Evolutionary conservation across 35 echinoderm and acorn worm genomes (phyloP).

Genomic region (Ophioderma brevispina): DNA sequence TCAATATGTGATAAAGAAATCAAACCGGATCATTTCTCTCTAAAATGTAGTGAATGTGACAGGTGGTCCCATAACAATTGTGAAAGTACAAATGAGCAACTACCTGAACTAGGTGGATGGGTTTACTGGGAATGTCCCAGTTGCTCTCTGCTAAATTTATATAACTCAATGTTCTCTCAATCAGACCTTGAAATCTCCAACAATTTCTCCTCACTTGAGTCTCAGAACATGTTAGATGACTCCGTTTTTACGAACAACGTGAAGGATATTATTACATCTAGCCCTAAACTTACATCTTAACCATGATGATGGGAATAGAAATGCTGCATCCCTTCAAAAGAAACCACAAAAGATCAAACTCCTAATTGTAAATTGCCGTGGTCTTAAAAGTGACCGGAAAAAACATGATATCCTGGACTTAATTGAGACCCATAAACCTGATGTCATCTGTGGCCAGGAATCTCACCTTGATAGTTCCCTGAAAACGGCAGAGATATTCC

Average conservation of each 20-base stretch:
- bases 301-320: background rate
- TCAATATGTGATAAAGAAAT: background rate
- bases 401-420: background rate
- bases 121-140: background rate
- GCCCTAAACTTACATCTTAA: background rate
- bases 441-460: background rate
- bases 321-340: too few species aligned
- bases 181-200: background rate
- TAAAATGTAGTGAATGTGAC: background rate
- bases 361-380: background rate
- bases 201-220: background rate
- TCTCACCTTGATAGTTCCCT: background rate
- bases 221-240: background rate
- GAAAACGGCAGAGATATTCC: background rate
- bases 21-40: background rate
- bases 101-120: background rate
- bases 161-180: background rate
- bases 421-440: background rate
- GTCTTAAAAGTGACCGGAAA: background rate
- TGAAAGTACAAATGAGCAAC: background rate
- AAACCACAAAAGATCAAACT: background rate
- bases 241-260: background rate
- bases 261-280: background rate
- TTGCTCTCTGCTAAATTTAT: background rate
- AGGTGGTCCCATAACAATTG: background rate